Base-by-base conservation (phyloP, 2,888 invertebrate species). In the Seira musarum region DNA sequence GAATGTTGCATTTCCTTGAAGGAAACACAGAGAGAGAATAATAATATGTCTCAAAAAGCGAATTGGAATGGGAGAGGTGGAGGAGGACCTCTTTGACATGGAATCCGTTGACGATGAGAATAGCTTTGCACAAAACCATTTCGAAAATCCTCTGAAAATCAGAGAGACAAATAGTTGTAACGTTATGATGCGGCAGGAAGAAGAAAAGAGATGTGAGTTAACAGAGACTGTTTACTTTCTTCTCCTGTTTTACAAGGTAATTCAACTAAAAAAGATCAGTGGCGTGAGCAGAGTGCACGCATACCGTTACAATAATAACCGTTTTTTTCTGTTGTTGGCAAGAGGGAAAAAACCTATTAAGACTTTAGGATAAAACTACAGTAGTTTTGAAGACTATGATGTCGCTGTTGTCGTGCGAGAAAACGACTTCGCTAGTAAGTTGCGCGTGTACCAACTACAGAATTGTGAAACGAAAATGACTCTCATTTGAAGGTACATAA, bases 131-230 rank as follows among this genome's bases (percentile, higher is more conserved):
- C 72, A 79, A 72, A 66, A 71, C 67, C 75, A 57, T 75, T 80
- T 64, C 71, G 82, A 75, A 80, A 76, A 75, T 79, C 79, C 76
- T 76, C 74, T 21, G 72, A 72, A 30, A 82, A 79, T 69, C 69
- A 69, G 69, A 69, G 63, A 24, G 60, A 49, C 64, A 49, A 46
- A 21, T 64, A 68, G 66, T 53, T 46, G 30, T 30, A 5, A 30
- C 8, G 30, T 30, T 30, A 30, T 30, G 30, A 30, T 30, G 30
- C 30, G 30, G 30, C 30, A 30, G 30, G 30, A 30, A 30, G 30
- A 30, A 30, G 30, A n/a, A n/a, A n/a, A 30, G 30, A 30, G 30
- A 30, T 30, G 30, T 30, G 30, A 30, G 30, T 30, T 2, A 30
- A 30, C 30, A 30, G 8, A 30, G 40, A 57, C 2, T 60, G 60